Evolutionary conservation across 2,113 vertebrate genomes (phyloP).

Genomic region (Spea multiplicata): DNA sequence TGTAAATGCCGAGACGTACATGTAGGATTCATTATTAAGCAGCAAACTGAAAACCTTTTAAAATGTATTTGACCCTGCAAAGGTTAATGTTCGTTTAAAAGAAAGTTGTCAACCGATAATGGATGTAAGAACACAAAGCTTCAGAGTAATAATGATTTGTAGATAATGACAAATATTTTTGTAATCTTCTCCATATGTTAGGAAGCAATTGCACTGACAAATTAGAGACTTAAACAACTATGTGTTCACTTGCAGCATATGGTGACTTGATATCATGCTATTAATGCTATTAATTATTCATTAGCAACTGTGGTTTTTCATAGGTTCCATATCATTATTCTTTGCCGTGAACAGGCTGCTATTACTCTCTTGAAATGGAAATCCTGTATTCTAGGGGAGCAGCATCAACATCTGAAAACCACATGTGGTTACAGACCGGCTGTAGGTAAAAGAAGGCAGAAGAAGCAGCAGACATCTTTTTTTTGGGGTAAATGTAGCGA

Average conservation of each 20-base stretch:
- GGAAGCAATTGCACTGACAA: background rate
- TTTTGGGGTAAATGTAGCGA: background rate
- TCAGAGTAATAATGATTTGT: background rate
- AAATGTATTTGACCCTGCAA: background rate
- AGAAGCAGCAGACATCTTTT: background rate
- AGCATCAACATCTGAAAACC: background rate
- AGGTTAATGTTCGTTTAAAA: background rate
- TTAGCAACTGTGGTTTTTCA: background rate
- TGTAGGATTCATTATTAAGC: background rate
- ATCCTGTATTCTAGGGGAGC: too few species aligned
- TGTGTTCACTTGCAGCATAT: background rate
- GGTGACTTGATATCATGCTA: background rate
- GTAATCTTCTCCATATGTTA: background rate
- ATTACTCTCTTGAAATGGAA: background rate
- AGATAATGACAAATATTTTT: slow-evolving; percentile 4
- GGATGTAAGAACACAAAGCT: background rate
- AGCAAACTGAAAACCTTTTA: background rate
- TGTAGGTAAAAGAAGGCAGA: background rate
- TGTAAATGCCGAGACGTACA: background rate
- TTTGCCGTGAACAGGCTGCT: background rate
- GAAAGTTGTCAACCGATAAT: background rate
- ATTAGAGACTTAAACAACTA: background rate
- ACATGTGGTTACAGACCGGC: background rate
- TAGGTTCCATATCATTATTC: background rate
- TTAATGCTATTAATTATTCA: background rate